Percentiles rank a stretch among this genome's conserved stretches.
phyloP scores from a whole-genome alignment of 2,888 invertebrate species.

The Rotaria socialis region DNA sequence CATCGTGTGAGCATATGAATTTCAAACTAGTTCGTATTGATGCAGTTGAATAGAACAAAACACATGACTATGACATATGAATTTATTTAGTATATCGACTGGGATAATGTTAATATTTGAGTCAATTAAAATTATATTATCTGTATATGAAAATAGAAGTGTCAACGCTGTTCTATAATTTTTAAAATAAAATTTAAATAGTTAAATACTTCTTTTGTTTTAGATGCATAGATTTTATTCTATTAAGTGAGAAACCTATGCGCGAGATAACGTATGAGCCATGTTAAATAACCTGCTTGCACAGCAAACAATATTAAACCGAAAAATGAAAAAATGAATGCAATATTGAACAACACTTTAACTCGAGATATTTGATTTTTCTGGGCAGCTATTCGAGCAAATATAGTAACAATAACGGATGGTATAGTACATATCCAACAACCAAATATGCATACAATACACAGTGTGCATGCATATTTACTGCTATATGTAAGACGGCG shows the following conservation, averaged over 20 bases:
- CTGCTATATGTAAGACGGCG: not conserved
- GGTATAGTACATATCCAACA: constrained; percentile 30
- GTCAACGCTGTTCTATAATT: too few species aligned
- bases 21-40: not conserved
- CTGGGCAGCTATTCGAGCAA: not conserved
- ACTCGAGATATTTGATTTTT: not conserved
- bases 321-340: constrained; percentile 16
- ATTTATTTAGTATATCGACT: too few species aligned
- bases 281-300: constrained; percentile 6
- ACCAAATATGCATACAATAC: not conserved
- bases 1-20: not conserved
- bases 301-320: constrained; percentile 9
- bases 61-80: too few species aligned
- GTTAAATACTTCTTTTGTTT: not conserved
- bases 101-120: too few species aligned
- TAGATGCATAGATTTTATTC: not conserved
- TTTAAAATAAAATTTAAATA: too few species aligned
- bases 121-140: too few species aligned
- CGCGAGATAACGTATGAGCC: not conserved
- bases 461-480: not conserved
- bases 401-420: not conserved
- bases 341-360: not conserved
- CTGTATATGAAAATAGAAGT: too few species aligned
- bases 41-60: too few species aligned
- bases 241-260: constrained; percentile 7